A percentile compares a stretch with the other conserved stretches of the same genome.
These are phyloP conservation scores for Pelagia noctiluca DNA, from an alignment of 30 jellyfish, hydroid and myxozoan genomes.

Conservation along the genomic window DNA sequence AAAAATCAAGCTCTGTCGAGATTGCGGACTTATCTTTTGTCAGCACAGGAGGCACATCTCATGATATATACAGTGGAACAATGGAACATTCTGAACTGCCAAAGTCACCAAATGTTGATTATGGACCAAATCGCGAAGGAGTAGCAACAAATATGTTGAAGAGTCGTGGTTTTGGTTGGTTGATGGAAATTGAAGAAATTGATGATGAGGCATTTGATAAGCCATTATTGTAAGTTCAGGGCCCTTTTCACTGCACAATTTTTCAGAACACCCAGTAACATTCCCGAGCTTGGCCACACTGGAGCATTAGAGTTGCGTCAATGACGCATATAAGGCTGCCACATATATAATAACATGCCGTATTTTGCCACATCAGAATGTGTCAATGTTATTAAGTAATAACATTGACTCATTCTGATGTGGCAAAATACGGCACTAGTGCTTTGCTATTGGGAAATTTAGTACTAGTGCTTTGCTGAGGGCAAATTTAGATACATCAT, in stretches of 20 bases:
- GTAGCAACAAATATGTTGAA: conserved; percentile 56
- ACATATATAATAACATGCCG: neutral
- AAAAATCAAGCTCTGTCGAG: too few relatives aligned
- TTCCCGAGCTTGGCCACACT: neutral
- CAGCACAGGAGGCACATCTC: conserved; percentile 31
- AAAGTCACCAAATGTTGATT: neutral
- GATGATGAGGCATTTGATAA: conserved; percentile 86
- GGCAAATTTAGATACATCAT: too few relatives aligned
- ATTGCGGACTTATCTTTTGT: conserved; percentile 78
- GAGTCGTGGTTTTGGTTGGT: conserved; percentile 93
- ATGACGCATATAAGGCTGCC: neutral
- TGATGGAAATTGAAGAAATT: conserved; percentile 85
- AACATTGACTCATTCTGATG: neutral
- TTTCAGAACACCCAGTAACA: neutral
- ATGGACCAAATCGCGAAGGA: conserved; percentile 35
- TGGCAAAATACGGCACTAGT: too few relatives aligned
- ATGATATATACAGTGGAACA: conserved; percentile 60
- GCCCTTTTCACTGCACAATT: neutral
- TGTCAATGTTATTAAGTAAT: neutral
- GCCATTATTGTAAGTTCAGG: conserved; percentile 78
- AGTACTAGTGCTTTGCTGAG: too few relatives aligned
- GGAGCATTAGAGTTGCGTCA: neutral
- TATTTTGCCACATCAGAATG: too few relatives aligned
- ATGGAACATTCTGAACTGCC: conserved; percentile 46
- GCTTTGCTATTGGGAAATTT: too few relatives aligned